Conservation (phyloP, 2,888 invertebrate genomes). For the Melanargia galathea region DNA sequence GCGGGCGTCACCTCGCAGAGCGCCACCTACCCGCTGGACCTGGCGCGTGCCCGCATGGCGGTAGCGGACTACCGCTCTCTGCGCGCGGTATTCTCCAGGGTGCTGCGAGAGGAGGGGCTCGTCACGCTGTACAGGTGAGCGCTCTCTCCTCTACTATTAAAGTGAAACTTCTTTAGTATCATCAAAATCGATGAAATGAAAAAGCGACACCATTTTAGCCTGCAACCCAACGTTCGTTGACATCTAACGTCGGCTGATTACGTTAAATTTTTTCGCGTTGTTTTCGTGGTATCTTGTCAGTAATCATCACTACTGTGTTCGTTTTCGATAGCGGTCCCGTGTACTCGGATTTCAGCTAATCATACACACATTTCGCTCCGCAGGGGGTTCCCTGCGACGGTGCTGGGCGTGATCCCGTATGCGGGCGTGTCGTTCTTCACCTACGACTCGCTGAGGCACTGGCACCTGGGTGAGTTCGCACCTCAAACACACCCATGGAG, state of each 20-base stretch:
- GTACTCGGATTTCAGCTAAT: not conserved
- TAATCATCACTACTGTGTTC: too few species aligned
- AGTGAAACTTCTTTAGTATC: too few species aligned
- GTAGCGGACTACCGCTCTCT: constrained; percentile 89
- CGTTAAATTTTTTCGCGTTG: too few species aligned
- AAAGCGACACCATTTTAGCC: too few species aligned
- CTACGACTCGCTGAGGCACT: constrained; percentile 95
- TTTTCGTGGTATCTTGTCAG: too few species aligned
- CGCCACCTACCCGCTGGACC: constrained; percentile 97
- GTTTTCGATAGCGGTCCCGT: not conserved
- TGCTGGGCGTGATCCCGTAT: constrained; percentile 97
- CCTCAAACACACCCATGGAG: too few species aligned
- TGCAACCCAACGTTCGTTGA: too few species aligned
- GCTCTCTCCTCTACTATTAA: not conserved
- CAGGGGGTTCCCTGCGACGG: constrained; percentile 93
- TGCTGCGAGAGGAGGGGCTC: constrained; percentile 90
- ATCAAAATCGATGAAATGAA: too few species aligned
- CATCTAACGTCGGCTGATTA: too few species aligned
- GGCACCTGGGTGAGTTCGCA: constrained; percentile 84
- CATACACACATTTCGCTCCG: not conserved
- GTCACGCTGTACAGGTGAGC: constrained; percentile 85
- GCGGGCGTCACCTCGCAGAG: constrained; percentile 98
- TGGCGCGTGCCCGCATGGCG: constrained; percentile 98
- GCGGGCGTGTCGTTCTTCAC: constrained; percentile 99
- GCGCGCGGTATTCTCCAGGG: constrained; percentile 84